These are phyloP conservation scores for Cyclopterus lumpus DNA, from an alignment of 2,797 vertebrate species.

Conservation along the genomic window DNA sequence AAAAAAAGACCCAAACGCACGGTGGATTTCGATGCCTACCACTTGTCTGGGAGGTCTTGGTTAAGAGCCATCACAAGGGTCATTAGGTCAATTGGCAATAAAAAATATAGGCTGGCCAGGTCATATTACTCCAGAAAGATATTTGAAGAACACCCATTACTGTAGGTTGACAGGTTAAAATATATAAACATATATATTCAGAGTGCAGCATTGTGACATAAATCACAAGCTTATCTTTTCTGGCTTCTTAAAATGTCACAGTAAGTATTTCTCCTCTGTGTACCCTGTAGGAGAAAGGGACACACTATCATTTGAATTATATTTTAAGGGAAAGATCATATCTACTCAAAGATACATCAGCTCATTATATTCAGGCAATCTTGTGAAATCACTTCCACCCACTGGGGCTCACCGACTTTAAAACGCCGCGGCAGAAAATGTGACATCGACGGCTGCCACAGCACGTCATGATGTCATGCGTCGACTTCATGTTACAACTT, in stretches of 20 bases:
- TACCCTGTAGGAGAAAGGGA: neutral
- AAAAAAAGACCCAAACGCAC: conserved; percentile 60
- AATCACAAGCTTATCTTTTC: conserved; percentile 22
- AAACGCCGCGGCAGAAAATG: conserved; percentile 50
- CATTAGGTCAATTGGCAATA: conserved; percentile 23
- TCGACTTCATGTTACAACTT: conserved; percentile 58
- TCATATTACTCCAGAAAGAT: conserved; percentile 14
- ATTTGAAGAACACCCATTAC: conserved; percentile 22
- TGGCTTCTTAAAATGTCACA: conserved; percentile 16
- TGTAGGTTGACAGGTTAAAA: conserved; percentile 5
- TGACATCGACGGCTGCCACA: conserved; percentile 51
- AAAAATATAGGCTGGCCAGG: neutral
- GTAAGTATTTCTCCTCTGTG: conserved; percentile 3
- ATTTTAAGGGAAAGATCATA: conserved; percentile 44
- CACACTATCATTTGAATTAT: conserved; percentile 33
- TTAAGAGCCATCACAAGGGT: conserved; percentile 27
- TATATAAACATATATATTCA: conserved; percentile 2
- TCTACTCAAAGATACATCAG: conserved; percentile 43
- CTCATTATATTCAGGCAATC: conserved; percentile 56
- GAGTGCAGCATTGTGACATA: conserved; percentile 3
- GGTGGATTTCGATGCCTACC: conserved; percentile 52
- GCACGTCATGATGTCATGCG: conserved; percentile 65
- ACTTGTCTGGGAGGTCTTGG: conserved; percentile 53
- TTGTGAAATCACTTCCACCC: conserved; percentile 56
- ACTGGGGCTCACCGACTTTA: conserved; percentile 40